A percentile compares a stretch with the other conserved stretches of the same genome.
These are phyloP conservation scores for Xestia rhomboidea DNA, from an alignment of 2,888 invertebrate species.

Conservation along the genomic window DNA sequence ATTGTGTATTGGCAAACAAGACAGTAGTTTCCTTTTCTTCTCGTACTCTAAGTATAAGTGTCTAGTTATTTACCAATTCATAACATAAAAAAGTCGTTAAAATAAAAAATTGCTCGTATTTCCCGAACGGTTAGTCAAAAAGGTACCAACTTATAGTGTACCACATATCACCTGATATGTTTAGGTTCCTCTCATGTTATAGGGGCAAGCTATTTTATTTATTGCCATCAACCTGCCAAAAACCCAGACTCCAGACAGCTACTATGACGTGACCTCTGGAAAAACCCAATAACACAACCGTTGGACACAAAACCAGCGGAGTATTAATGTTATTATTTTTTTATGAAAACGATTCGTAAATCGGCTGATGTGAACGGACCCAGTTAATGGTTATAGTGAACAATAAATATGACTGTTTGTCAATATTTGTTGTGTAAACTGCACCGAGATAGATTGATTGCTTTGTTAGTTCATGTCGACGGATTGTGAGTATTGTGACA, in stretches of 20 bases:
- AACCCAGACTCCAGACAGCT: background rate
- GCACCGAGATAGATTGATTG: slow-evolving; percentile 48
- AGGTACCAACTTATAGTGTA: background rate
- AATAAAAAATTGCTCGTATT: background rate
- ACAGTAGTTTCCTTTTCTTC: background rate
- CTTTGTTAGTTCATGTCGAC: slow-evolving; percentile 31
- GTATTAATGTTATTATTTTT: background rate
- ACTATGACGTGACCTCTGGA: background rate
- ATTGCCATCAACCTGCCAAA: background rate
- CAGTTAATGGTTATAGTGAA: slow-evolving; percentile 2
- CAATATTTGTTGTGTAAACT: slow-evolving; percentile 40
- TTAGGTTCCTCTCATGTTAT: background rate
- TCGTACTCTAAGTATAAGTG: background rate
- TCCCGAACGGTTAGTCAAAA: background rate
- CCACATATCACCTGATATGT: background rate
- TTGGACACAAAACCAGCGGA: background rate
- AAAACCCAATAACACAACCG: background rate
- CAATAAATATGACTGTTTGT: slow-evolving; percentile 40
- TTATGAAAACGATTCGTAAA: background rate
- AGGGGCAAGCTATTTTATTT: background rate
- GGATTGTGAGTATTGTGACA: slow-evolving; percentile 20
- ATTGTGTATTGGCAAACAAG: background rate
- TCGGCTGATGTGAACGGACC: slow-evolving; percentile 4
- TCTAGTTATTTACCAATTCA: background rate
- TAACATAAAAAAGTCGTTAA: background rate